Base-by-base conservation (phyloP, 2,797 vertebrate species). In the Hippoglossus hippoglossus region DNA sequence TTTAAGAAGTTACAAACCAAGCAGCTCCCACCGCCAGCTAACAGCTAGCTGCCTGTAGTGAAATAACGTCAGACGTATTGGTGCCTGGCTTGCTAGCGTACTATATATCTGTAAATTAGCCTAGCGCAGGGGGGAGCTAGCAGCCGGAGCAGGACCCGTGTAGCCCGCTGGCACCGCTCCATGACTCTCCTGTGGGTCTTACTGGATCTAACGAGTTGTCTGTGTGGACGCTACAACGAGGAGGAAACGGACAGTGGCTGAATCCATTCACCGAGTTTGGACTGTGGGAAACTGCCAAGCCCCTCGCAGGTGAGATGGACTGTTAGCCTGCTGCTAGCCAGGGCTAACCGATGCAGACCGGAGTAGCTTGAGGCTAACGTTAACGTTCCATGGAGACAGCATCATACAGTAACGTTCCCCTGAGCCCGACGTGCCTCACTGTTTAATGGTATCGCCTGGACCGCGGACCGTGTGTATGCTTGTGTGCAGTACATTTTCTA, bases 241-340 rank as follows among this genome's bases (percentile, higher is more conserved):
- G 31, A 47, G 49, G 41, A 50, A 46, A 24, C 5, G 16, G 5
- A 56, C 44, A 55, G 51, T 12, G 71, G n/a, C n/a, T 25, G 47
- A 9, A 18, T 39, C 19, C 22, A 10, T 62, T 71, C 64, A 28
- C 52, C 44, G 53, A 36, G 8, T 65, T 25, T 70, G 75, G 71
- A 75, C 15, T 19, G 54, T 21, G 63, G 57, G 57, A 44, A 47
- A 2, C 1, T 53, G 58, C 44, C 8, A 59, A 79, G 13, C 4
- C 55, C 15, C 15, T 54, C 11, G 52, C 82, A 90, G 88, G 88
- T 89, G 71, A 90, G 82, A 10, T 60, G 55, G 63, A 47, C 3
- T 16, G 83, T 75, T 91, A 88, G 85, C 79, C 47, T 52, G 46
- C 60, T 63, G 83, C 71, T 84, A 82, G 49, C 63, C 60, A 41